These are phyloP conservation scores for Gortyna flavago DNA, from an alignment of 2,888 invertebrate species.

Conservation along the genomic window DNA sequence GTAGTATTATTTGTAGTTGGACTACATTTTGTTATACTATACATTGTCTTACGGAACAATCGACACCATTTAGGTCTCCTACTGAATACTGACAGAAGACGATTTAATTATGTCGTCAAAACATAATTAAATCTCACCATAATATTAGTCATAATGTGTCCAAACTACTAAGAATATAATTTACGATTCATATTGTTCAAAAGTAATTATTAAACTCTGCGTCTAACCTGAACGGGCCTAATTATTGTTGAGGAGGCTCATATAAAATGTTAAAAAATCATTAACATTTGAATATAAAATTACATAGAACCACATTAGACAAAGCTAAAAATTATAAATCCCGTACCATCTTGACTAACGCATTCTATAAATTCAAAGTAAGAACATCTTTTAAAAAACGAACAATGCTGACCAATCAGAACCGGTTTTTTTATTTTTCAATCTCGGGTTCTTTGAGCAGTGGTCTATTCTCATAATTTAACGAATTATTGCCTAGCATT, in stretches of 20 bases:
- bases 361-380: constrained; percentile 73
- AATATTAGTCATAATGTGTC: constrained; percentile 20
- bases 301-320: constrained; percentile 60
- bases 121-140: constrained; percentile 35
- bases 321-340: constrained; percentile 55
- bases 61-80: constrained; percentile 19
- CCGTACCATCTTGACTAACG: constrained; percentile 62
- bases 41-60: constrained; percentile 23
- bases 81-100: constrained; percentile 16
- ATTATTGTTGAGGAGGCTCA: constrained; percentile 6
- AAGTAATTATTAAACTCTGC: constrained; percentile 31
- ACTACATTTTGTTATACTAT: constrained; percentile 8
- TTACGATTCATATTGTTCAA: constrained; percentile 35
- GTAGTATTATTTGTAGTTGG: constrained; percentile 32
- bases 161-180: constrained; percentile 11
- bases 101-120: constrained; percentile 1
- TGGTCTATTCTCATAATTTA: constrained; percentile 75
- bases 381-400: constrained; percentile 45
- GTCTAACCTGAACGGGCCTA: constrained; percentile 13
- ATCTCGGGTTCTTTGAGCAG: constrained; percentile 64
- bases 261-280: constrained; percentile 46
- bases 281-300: constrained; percentile 56
- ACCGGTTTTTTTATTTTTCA: constrained; percentile 53
- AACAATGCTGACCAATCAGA: constrained; percentile 63
- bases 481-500: constrained; percentile 81